These are phyloP conservation scores for Crossocerus cetratus DNA, from an alignment of 2,888 invertebrate genomes.

Conservation along the genomic window DNA sequence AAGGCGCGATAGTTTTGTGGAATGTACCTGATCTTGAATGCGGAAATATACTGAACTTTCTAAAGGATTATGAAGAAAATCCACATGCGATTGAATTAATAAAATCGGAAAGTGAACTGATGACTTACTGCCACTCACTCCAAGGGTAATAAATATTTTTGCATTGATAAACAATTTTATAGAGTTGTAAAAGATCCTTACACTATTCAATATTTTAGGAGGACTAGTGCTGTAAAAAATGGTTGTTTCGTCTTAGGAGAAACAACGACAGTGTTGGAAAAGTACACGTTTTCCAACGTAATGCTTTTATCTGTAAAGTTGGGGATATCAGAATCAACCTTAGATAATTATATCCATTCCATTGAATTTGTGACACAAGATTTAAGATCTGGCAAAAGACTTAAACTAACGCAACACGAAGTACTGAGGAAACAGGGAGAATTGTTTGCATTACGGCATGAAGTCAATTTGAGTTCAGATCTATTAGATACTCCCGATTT, in stretches of 20 bases:
- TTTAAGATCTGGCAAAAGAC: conserved; percentile 86
- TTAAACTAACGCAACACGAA: conserved; percentile 84
- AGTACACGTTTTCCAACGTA: conserved; percentile 96
- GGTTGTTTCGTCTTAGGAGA: conserved; percentile 79
- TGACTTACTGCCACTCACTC: conserved; percentile 86
- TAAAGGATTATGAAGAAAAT: conserved; percentile 83
- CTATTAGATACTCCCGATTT: conserved; percentile 97
- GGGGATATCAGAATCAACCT: conserved; percentile 94
- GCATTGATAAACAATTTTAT: background rate
- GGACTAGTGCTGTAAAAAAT: conserved; percentile 75
- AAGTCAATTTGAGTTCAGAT: conserved; percentile 95
- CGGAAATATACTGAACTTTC: conserved; percentile 86
- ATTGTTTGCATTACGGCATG: conserved; percentile 91
- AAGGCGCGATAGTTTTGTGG: conserved; percentile 95
- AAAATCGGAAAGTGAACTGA: conserved; percentile 88
- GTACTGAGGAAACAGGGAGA: conserved; percentile 90
- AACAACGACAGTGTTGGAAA: conserved; percentile 84
- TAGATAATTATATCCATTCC: conserved; percentile 90
- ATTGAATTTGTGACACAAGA: conserved; percentile 89
- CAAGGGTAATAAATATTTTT: conserved; percentile 71
- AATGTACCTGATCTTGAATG: conserved; percentile 90
- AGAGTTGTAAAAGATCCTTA: background rate
- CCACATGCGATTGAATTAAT: conserved; percentile 85
- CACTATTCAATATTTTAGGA: conserved; percentile 61
- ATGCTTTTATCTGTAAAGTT: conserved; percentile 95